phyloP scores from a whole-genome alignment of 92 coral and sea anemone genomes.

The Paramuricea clavata region DNA sequence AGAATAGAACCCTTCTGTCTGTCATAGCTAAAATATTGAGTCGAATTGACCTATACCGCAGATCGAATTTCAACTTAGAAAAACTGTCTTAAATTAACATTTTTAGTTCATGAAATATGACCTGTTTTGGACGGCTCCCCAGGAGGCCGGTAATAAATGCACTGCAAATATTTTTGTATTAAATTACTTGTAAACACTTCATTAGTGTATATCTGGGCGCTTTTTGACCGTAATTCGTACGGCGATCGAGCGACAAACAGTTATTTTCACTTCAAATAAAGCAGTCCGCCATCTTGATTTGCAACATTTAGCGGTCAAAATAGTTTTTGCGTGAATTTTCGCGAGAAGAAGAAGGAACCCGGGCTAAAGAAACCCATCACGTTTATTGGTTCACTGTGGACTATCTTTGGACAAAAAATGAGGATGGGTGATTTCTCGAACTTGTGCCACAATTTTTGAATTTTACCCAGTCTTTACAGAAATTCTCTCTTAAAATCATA shows the following conservation, averaged over 20 bases:
- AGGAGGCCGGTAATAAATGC: slow-evolving; percentile 19
- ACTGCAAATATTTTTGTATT: slow-evolving; percentile 7
- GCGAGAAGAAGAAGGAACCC: background rate
- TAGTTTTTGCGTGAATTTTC: slow-evolving; percentile 8
- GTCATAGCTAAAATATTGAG: slow-evolving; percentile 14
- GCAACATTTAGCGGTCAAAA: slow-evolving; percentile 14
- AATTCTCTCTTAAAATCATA: background rate
- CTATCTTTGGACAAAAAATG: slow-evolving; percentile 18
- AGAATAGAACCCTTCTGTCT: slow-evolving; percentile 15
- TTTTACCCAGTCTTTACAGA: slow-evolving; percentile 4
- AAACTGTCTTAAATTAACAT: slow-evolving; percentile 11
- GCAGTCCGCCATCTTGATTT: slow-evolving; percentile 24
- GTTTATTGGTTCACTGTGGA: slow-evolving; percentile 9
- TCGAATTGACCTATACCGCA: slow-evolving; percentile 30
- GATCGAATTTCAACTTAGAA: slow-evolving; percentile 19
- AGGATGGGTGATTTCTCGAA: slow-evolving; percentile 5
- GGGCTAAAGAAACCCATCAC: background rate
- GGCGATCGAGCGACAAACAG: slow-evolving; percentile 22
- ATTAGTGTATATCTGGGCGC: slow-evolving; percentile 3
- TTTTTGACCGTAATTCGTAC: slow-evolving; percentile 20
- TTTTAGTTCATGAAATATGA: slow-evolving; percentile 17
- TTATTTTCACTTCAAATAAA: slow-evolving; percentile 14
- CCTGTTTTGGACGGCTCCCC: slow-evolving; percentile 28
- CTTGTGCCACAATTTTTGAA: slow-evolving; percentile 1
- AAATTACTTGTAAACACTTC: slow-evolving; percentile 13